These are phyloP conservation scores for Schizopygopsis malacanthus DNA, from an alignment of 2,797 vertebrate genomes.

Conservation along the genomic window DNA sequence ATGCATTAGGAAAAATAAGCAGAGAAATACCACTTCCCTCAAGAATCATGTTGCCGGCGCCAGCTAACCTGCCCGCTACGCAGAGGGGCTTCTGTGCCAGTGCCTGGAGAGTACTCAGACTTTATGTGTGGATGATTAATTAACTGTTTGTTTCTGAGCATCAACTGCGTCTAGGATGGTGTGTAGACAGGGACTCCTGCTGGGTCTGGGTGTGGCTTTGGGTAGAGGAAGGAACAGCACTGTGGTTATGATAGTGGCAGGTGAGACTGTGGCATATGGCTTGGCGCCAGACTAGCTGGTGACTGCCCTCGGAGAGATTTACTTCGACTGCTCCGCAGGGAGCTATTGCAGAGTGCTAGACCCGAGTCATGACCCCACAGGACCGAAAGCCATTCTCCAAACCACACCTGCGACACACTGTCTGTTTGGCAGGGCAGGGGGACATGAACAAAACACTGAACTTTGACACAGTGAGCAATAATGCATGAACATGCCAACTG, in stretches of 20 bases:
- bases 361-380: slow-evolving; percentile 57
- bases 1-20: slow-evolving; percentile 48
- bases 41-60: slow-evolving; percentile 35
- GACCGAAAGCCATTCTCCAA: slow-evolving; percentile 57
- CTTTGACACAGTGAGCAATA: slow-evolving; percentile 22
- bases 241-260: slow-evolving; percentile 47
- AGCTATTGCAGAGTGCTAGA: slow-evolving; percentile 62
- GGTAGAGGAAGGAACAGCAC: slow-evolving; percentile 18
- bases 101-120: slow-evolving; percentile 62
- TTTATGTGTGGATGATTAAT: slow-evolving; percentile 69
- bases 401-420: slow-evolving; percentile 70
- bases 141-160: slow-evolving; percentile 54
- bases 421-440: slow-evolving; percentile 61
- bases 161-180: neutral
- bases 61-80: slow-evolving; percentile 47
- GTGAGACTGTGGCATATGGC: slow-evolving; percentile 68
- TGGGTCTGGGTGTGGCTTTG: slow-evolving; percentile 52
- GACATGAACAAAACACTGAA: slow-evolving; percentile 40
- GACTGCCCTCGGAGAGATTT: slow-evolving; percentile 60
- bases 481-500: neutral
- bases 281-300: slow-evolving; percentile 66
- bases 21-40: slow-evolving; percentile 43
- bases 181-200: slow-evolving; percentile 41
- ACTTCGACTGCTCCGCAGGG: slow-evolving; percentile 44
- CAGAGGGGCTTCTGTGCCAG: slow-evolving; percentile 12